Evolutionary conservation across 64 coral and sea anemone genomes (phyloP), one percentile per base, ranked within the genome.

Genomic region (Astreopora myriophthalma): DNA sequence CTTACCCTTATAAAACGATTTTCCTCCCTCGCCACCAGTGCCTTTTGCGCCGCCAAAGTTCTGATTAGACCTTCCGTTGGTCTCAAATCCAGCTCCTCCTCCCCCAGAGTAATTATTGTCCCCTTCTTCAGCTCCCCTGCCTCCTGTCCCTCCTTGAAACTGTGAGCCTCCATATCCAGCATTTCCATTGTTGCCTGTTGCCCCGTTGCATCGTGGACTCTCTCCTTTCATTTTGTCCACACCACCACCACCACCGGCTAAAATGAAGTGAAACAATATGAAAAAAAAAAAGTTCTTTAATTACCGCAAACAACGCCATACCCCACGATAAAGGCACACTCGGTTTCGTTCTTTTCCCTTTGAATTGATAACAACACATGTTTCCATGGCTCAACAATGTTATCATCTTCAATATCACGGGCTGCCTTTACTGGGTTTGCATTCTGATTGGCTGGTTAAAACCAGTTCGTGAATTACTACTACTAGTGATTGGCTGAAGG

Each of bases 21-120:
- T 84, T 30, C 95, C 95, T 63, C 95, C 95, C 57, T 96, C 91
- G 29, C 95, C 95, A 0, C 95, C 95, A 90, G 95, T 96, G 2
- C 95, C 95, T 68, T 71, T 89, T 0, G 86, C 36, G 38, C 95
- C 95, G 40, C 95, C 95, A 68, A 96, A 96, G 36, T 96, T 96
- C 55, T 90, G 93, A 46, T 96, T 96, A 49, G 52, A 90, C n/a
- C 95, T 86, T 1, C 95, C 95, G n/a, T 93, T 93, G 13, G 86
- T 90, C 48, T 96, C 93, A 20, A 96, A 88, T 79, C 95, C 95
- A 32, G 79, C 95, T 73, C 95, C 95, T 49, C 95, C 95, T 78
- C 95, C 95, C 19, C 95, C 95, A 80, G 95, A 96, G 91, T 96
- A 96, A 19, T 92, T 92, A 80, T 76, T 96, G 61, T 96, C 95